Percentiles rank a stretch among this genome's conserved stretches.
Evolutionary conservation across 2,888 invertebrate genomes (phyloP).

Genomic region (Ornithoptera priamus): DNA sequence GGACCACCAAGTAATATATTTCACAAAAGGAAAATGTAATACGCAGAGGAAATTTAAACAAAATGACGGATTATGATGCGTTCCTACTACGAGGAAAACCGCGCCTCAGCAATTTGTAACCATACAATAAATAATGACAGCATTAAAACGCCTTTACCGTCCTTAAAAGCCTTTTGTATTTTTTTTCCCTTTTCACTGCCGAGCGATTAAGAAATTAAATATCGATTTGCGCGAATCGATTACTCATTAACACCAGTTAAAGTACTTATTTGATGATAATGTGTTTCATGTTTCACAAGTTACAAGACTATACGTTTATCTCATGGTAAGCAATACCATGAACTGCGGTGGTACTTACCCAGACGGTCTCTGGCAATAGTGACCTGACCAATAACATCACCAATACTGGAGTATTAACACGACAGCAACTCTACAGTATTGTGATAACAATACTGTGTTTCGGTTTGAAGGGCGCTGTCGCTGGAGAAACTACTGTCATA

Average conservation of each 20-base stretch:
- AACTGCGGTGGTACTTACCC: too few relatives aligned
- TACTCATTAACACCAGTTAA: not conserved
- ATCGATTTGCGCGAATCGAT: not conserved
- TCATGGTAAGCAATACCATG: too few relatives aligned
- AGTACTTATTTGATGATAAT: not conserved
- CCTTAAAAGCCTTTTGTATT: not conserved
- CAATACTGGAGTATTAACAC: too few relatives aligned
- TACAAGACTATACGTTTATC: too few relatives aligned
- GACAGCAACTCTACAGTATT: too few relatives aligned
- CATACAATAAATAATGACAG: conserved; percentile 4
- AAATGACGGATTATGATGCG: conserved; percentile 10
- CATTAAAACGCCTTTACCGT: not conserved
- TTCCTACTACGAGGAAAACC: not conserved
- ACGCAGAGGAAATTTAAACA: not conserved
- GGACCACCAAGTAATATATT: not conserved
- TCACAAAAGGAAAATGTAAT: conserved; percentile 6
- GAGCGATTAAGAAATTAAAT: not conserved
- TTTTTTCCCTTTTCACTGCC: not conserved
- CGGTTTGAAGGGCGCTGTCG: too few relatives aligned
- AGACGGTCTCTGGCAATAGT: too few relatives aligned
- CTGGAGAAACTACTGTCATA: too few relatives aligned
- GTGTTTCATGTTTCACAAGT: too few relatives aligned
- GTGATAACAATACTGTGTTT: too few relatives aligned
- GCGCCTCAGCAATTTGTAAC: conserved; percentile 6
- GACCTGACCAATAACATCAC: too few relatives aligned